Percentiles rank a stretch among this genome's conserved stretches.
These are phyloP conservation scores for Acipenser oxyrinchus DNA, from an alignment of 2,797 vertebrate species.

Conservation along the genomic window DNA sequence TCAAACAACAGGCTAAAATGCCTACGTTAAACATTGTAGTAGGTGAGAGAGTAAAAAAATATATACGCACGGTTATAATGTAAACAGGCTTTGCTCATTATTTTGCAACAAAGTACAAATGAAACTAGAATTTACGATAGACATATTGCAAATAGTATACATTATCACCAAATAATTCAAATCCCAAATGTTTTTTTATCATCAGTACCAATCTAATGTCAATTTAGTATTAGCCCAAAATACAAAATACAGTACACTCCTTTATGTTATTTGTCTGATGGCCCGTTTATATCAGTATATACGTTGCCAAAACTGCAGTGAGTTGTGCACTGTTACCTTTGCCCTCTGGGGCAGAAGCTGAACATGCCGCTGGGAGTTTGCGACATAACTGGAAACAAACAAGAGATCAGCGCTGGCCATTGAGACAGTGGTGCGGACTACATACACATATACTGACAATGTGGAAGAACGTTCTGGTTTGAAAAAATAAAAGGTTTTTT, in stretches of 20 bases:
- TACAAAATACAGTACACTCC: background rate
- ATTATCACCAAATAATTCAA: too few species aligned
- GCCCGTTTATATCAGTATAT: conserved; percentile 1
- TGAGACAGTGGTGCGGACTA: too few species aligned
- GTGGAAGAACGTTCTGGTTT: too few species aligned
- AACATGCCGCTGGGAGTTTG: background rate
- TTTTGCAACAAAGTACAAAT: too few species aligned
- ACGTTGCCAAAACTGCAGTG: background rate
- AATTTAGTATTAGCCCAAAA: background rate
- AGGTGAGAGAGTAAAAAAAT: background rate
- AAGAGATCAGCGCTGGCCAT: background rate
- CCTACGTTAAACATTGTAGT: background rate
- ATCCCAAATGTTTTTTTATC: too few species aligned
- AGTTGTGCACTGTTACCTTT: conserved; percentile 5
- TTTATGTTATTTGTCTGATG: too few species aligned
- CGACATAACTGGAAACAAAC: conserved; percentile 4
- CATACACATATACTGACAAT: too few species aligned
- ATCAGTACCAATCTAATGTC: too few species aligned
- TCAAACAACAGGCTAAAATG: background rate
- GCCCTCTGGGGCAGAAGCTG: conserved; percentile 11
- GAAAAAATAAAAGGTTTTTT: too few species aligned
- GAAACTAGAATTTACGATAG: too few species aligned
- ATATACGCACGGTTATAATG: background rate
- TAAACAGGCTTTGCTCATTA: background rate
- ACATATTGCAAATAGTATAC: too few species aligned